Evolutionary conservation across 2,113 vertebrate species (phyloP).

Genomic region (Rhinopomastus cyanomelas): DNA sequence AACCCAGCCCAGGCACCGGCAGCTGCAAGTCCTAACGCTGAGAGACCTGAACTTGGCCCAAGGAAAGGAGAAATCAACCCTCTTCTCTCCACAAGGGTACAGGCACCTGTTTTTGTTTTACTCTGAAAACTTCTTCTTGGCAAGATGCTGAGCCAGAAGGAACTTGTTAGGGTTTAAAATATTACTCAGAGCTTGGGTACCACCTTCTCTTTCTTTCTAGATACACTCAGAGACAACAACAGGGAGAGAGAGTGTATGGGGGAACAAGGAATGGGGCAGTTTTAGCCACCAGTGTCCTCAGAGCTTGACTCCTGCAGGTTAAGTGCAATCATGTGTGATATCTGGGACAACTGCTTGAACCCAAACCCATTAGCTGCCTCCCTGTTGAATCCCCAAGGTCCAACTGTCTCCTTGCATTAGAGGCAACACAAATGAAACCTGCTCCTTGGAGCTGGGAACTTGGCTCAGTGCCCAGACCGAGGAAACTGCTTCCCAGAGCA

Average conservation of each 20-base stretch:
- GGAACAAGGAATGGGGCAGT: neutral
- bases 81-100: neutral
- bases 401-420: constrained; percentile 69
- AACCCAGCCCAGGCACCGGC: neutral
- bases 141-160: neutral
- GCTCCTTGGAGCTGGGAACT: neutral
- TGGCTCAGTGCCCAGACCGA: neutral
- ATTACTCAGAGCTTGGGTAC: neutral
- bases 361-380: constrained; percentile 68
- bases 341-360: constrained; percentile 53
- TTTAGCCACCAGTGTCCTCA: neutral
- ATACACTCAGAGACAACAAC: neutral
- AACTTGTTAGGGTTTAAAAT: neutral
- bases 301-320: constrained; percentile 19
- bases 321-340: constrained; percentile 44
- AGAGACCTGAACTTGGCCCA: neutral
- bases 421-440: constrained; percentile 10
- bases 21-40: neutral
- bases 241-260: neutral
- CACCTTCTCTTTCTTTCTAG: neutral
- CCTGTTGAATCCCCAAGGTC: constrained; percentile 37
- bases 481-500: neutral
- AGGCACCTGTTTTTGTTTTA: neutral
- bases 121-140: neutral
- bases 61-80: neutral